A percentile compares a stretch with the other conserved stretches of the same genome.
Conservation (phyloP, 2,797 vertebrate species). For the Chrysocyon brachyurus region DNA sequence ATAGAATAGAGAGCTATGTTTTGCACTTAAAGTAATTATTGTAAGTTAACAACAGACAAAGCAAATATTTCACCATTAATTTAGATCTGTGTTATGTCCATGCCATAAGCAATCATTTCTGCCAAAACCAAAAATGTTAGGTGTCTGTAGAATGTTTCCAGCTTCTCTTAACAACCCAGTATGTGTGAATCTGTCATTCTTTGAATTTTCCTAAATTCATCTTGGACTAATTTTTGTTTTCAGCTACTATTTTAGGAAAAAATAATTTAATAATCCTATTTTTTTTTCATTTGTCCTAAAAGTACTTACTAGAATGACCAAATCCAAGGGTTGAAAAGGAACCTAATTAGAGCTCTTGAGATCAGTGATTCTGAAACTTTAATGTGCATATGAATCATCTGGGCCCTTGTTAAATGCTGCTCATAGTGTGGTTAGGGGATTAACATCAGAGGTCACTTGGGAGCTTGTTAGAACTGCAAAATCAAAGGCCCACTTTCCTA, state of each 20-base stretch:
- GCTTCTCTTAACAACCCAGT: background rate
- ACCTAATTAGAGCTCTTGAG: background rate
- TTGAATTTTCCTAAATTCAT: background rate
- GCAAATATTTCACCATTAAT: background rate
- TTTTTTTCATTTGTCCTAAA: constrained; percentile 8
- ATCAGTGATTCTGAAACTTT: constrained; percentile 1
- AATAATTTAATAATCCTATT: constrained; percentile 12
- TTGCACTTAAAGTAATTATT: background rate
- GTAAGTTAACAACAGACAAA: background rate
- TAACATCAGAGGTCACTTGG: background rate
- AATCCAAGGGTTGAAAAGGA: background rate
- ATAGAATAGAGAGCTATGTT: background rate
- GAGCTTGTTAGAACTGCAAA: constrained; percentile 18
- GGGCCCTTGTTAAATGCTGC: background rate
- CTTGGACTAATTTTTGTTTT: background rate
- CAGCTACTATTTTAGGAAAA: background rate
- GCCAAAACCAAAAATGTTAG: background rate
- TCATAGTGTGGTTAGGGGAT: background rate
- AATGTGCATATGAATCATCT: background rate
- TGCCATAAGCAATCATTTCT: background rate
- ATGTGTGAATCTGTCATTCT: background rate
- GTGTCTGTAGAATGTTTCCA: background rate
- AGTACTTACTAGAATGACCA: constrained; percentile 1
- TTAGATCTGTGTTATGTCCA: background rate
- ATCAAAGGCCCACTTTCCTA: background rate